phyloP scores from a whole-genome alignment of 2,113 vertebrate genomes.

The Salvelinus alpinus region DNA sequence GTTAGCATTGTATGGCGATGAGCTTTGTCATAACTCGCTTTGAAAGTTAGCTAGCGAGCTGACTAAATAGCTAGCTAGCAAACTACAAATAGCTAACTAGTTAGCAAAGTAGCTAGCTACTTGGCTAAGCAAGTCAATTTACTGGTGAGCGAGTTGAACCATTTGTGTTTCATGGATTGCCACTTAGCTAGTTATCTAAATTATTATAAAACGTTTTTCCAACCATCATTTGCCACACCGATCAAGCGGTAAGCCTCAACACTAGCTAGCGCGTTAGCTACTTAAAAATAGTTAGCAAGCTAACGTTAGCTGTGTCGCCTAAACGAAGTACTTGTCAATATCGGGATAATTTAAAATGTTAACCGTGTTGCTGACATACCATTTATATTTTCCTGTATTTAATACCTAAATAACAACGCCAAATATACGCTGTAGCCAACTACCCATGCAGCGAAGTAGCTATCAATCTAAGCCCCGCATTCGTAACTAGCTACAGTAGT shows the following conservation, averaged over 20 bases:
- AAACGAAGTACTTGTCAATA: too few relatives aligned
- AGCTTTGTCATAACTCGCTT: constrained; percentile 2
- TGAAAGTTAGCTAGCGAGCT: constrained; percentile 26
- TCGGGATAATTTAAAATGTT: too few relatives aligned
- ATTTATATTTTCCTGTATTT: too few relatives aligned
- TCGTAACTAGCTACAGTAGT: constrained; percentile 16
- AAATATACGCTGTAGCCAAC: background rate
- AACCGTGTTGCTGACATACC: too few relatives aligned
- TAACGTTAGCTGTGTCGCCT: background rate
- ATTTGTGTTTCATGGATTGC: background rate
- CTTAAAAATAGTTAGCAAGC: constrained; percentile 4
- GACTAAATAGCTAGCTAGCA: constrained; percentile 1
- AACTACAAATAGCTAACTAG: background rate
- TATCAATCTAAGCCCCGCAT: background rate
- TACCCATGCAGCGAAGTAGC: background rate
- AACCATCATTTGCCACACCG: too few relatives aligned
- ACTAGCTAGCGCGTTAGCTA: constrained; percentile 5
- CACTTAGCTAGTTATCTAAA: background rate
- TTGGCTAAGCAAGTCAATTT: too few relatives aligned
- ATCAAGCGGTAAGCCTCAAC: too few relatives aligned
- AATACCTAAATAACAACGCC: too few relatives aligned
- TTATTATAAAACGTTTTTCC: too few relatives aligned
- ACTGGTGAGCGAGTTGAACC: too few relatives aligned
- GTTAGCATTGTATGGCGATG: constrained; percentile 2
- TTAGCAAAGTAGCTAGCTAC: background rate